Percentiles rank a stretch among this genome's conserved stretches.
Conservation (phyloP, 2,797 vertebrate genomes). For the Bovichtus diacanthus region DNA sequence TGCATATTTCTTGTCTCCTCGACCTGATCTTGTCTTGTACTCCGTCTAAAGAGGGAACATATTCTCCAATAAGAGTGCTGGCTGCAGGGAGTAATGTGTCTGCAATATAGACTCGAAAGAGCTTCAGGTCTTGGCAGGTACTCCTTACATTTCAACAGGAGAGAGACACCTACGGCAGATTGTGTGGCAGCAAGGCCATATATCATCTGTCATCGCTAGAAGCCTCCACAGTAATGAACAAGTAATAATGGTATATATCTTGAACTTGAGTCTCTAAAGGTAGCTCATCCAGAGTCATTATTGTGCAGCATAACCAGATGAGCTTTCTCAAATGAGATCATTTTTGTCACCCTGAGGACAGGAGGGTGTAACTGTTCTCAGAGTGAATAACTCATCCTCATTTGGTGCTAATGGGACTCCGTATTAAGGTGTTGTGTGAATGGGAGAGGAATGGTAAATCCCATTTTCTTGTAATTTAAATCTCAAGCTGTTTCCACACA, state of each 20-base stretch:
- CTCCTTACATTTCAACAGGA: slow-evolving; percentile 64
- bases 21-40: slow-evolving; percentile 56
- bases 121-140: slow-evolving; percentile 71
- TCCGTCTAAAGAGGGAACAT: slow-evolving; percentile 57
- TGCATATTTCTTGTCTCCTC: slow-evolving; percentile 73
- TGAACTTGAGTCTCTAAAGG: slow-evolving; percentile 74
- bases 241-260: slow-evolving; percentile 76
- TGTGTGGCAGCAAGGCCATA: slow-evolving; percentile 58
- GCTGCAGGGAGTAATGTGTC: slow-evolving; percentile 65
- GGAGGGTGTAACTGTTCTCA: slow-evolving; percentile 66
- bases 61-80: slow-evolving; percentile 51
- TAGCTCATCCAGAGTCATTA: slow-evolving; percentile 78
- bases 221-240: slow-evolving; percentile 77
- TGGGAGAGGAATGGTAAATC: slow-evolving; percentile 65
- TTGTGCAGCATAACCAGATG: slow-evolving; percentile 75
- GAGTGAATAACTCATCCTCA: slow-evolving; percentile 75
- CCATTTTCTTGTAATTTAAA: slow-evolving; percentile 72
- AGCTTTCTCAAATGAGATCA: slow-evolving; percentile 77
- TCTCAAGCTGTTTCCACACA: slow-evolving; percentile 75
- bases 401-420: slow-evolving; percentile 74
- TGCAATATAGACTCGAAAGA: slow-evolving; percentile 60
- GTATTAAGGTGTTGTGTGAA: slow-evolving; percentile 74
- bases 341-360: slow-evolving; percentile 74
- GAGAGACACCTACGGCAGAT: slow-evolving; percentile 59
- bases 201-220: slow-evolving; percentile 71